These are phyloP conservation scores for Rhopalosiphum padi DNA, from an alignment of 1,140 invertebrate species.

Conservation along the genomic window DNA sequence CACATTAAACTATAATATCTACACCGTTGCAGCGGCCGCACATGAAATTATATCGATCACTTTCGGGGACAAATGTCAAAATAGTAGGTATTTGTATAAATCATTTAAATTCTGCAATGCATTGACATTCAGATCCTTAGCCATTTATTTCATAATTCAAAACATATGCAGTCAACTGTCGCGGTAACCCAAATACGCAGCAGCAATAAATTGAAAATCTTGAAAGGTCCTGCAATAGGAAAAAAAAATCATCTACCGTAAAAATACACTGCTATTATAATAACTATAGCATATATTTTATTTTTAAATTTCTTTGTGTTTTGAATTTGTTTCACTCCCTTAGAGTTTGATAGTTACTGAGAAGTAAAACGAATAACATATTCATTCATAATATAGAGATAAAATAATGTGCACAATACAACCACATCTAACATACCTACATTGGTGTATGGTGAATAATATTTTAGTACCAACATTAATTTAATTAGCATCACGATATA, in stretches of 20 bases:
- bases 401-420: not conserved
- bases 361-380: not conserved
- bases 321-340: not conserved
- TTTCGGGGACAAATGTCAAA: not conserved
- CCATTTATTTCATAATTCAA: not conserved
- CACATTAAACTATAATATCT: slow-evolving; percentile 27
- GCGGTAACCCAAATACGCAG: not conserved
- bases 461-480: not conserved
- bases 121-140: not conserved
- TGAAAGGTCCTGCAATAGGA: not conserved
- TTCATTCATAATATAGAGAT: not conserved
- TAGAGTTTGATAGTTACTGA: not conserved
- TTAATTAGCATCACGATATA: not conserved
- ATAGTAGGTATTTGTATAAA: not conserved
- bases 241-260: not conserved
- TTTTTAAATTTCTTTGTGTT: not conserved
- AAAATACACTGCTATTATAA: not conserved
- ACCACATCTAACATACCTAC: not conserved
- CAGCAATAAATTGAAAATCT: not conserved
- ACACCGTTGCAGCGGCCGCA: not conserved
- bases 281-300: not conserved
- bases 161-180: not conserved
- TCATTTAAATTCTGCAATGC: not conserved
- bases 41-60: not conserved
- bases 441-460: not conserved